Percentiles rank a stretch among this genome's conserved stretches.
Conservation (phyloP, 2,888 invertebrate species). For the Altica lythri region DNA sequence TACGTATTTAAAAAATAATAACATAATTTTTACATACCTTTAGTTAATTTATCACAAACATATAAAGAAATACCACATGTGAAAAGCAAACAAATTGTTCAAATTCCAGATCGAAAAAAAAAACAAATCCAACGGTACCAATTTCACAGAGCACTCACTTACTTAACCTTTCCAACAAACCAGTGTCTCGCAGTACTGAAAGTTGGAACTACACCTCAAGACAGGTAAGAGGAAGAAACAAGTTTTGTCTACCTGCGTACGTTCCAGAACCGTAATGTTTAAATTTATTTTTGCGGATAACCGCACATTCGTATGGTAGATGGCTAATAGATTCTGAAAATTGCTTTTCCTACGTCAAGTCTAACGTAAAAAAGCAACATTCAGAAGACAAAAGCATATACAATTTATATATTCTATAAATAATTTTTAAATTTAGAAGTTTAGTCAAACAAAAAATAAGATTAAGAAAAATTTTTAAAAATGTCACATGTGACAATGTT, state of each 20-base stretch:
- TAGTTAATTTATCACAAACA: conserved; percentile 9
- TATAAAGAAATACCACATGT: conserved; percentile 11
- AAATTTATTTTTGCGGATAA: no score
- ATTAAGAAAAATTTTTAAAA: no score
- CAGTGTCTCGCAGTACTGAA: conserved; percentile 40
- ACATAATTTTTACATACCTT: conserved; percentile 11
- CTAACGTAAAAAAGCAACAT: neutral
- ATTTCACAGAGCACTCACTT: conserved; percentile 33
- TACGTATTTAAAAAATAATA: conserved; percentile 1
- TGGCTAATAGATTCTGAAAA: no score
- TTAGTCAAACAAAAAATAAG: no score
- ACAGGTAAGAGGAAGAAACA: conserved; percentile 52
- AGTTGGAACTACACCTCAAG: conserved; percentile 44
- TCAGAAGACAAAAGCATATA: neutral
- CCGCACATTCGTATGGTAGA: no score
- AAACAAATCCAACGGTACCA: conserved; percentile 33
- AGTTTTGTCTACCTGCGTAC: conserved; percentile 49
- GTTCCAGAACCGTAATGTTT: conserved; percentile 11
- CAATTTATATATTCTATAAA: neutral
- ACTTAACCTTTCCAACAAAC: conserved; percentile 28
- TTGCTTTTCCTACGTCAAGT: neutral
- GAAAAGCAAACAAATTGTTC: conserved; percentile 1
- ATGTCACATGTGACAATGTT: no score
- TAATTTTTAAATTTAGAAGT: neutral
- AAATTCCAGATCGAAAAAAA: conserved; percentile 11